Base-by-base conservation (phyloP, 2,888 invertebrate species). In the Oligia strigilis region DNA sequence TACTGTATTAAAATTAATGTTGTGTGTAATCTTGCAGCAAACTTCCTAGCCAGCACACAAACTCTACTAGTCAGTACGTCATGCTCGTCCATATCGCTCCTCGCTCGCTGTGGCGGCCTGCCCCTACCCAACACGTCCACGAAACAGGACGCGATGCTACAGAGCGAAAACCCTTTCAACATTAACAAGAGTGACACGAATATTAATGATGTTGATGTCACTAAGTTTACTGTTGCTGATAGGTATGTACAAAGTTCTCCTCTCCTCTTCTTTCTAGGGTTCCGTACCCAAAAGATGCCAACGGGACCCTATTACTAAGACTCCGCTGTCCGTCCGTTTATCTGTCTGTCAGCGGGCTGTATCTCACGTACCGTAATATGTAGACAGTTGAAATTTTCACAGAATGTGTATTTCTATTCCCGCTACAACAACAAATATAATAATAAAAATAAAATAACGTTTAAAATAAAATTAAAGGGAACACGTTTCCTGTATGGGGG, bases 221-320 rank as follows among this genome's bases (percentile, higher is more conserved):
- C 98, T 0, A 99, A 98, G 93, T 97, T 98, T 84, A 97, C 97
- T 13, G 95, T 99, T 40, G 98, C 98, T 13, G 98, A 98, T 52
- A 97, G 88, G 85, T 76, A 52, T 52, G 80, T 49, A 78, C 11
- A 11, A 46, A 9, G 46, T 46, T 46, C 40, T 40, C 40, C 40
- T 40, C 5, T 5, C 5, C 5, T 40, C 40, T 40, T 11, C 46
- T 46, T 46, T 11, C 46, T 49, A 13, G 49, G 49, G 49, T 49
- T 49, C 49, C 49, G 49, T 49, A 49, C 49, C 49, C 49, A 49
- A 49, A 49, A 13, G 49, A 1, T 46, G 46, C 46, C 49, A 49
- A 49, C 49, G 49, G 49, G 49, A 49, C 49, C 49, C 49, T 49
- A 13, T 13, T 49, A 49, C 49, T 13, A 49, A 13, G 49, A 49